Conservation (phyloP, 2,113 vertebrate genomes). For the Dipodomys stephensi region DNA sequence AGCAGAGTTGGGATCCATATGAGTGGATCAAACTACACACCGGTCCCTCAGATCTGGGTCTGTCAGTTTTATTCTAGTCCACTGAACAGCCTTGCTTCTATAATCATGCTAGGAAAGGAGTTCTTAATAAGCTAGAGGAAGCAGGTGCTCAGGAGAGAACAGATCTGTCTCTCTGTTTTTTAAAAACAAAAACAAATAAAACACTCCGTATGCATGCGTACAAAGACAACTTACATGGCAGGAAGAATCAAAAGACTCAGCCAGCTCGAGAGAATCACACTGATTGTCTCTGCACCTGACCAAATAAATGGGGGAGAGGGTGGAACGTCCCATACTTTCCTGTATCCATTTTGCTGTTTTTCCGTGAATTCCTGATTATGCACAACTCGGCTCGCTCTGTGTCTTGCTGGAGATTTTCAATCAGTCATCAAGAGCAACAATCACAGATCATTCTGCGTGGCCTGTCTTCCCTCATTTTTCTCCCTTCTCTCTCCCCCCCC, state of each 20-base stretch:
- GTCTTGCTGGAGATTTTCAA: slow-evolving; percentile 61
- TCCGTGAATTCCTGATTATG: slow-evolving; percentile 42
- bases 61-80: slow-evolving; percentile 44
- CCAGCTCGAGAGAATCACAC: slow-evolving; percentile 73
- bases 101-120: slow-evolving; percentile 59
- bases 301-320: neutral
- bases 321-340: slow-evolving; percentile 48
- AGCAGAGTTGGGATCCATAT: neutral
- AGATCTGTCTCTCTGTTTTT: slow-evolving; percentile 72
- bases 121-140: slow-evolving; percentile 82
- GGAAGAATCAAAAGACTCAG: slow-evolving; percentile 78
- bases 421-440: slow-evolving; percentile 30
- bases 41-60: slow-evolving; percentile 69
- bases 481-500: slow-evolving; percentile 2
- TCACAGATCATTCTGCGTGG: slow-evolving; percentile 10
- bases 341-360: slow-evolving; percentile 44
- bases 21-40: slow-evolving; percentile 49
- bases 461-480: slow-evolving; percentile 12
- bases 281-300: slow-evolving; percentile 78
- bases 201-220: slow-evolving; percentile 68
- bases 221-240: slow-evolving; percentile 51
- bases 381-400: slow-evolving; percentile 30
- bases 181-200: neutral
- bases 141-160: slow-evolving; percentile 77
- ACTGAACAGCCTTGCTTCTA: slow-evolving; percentile 61